These are phyloP conservation scores for Drosophila pegasa DNA, from an alignment of 2,888 invertebrate species.

Conservation along the genomic window DNA sequence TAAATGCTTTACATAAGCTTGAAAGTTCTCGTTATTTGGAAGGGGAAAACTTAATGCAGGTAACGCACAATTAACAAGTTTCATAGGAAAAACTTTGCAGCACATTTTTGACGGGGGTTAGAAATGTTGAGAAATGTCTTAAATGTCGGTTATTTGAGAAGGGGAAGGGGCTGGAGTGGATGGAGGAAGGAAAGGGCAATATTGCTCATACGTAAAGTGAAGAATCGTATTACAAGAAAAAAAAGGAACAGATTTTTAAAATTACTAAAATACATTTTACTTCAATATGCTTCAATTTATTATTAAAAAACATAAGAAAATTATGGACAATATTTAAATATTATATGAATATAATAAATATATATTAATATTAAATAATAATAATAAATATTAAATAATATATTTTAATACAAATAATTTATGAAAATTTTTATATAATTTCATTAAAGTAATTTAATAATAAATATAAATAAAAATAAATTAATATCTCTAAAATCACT, in stretches of 20 bases:
- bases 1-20: slow-evolving; percentile 42
- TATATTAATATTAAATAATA: too few relatives aligned
- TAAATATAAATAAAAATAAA: too few relatives aligned
- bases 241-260: background rate
- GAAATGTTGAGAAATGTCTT: slow-evolving; percentile 1
- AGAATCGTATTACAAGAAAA: background rate
- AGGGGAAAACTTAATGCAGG: slow-evolving; percentile 8
- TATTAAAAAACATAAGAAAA: too few relatives aligned
- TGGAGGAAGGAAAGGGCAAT: background rate
- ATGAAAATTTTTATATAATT: too few relatives aligned
- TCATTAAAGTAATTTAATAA: too few relatives aligned
- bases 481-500: too few relatives aligned
- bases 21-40: slow-evolving; percentile 15
- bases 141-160: background rate
- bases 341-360: too few relatives aligned
- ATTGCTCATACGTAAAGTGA: slow-evolving; percentile 14
- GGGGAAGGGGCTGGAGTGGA: too few relatives aligned
- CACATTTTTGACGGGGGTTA: slow-evolving; percentile 3
- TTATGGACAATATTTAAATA: too few relatives aligned
- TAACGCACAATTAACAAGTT: slow-evolving; percentile 32
- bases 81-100: slow-evolving; percentile 10
- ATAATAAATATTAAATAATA: too few relatives aligned
- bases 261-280: background rate
- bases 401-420: too few relatives aligned
- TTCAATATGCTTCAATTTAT: background rate